Percentiles rank a stretch among this genome's conserved stretches.
Conservation (phyloP, 2,113 vertebrate species). For the Pantherophis guttatus region DNA sequence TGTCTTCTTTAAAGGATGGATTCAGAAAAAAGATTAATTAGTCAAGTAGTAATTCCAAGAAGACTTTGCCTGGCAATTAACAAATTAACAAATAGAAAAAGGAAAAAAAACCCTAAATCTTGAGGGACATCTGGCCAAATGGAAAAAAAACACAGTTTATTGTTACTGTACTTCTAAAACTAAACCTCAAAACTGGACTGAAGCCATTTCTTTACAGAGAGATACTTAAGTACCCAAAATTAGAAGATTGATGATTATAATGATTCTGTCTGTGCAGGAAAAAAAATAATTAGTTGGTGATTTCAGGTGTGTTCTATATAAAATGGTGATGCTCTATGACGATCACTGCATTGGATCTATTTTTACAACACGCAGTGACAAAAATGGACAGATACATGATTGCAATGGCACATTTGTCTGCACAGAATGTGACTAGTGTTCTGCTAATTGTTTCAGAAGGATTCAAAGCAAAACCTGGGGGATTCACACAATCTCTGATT, state of each 20-base stretch:
- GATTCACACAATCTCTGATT: neutral
- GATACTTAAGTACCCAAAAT: neutral
- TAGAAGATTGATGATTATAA: neutral
- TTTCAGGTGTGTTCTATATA: neutral
- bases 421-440: neutral
- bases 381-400: neutral
- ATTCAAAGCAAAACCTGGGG: neutral
- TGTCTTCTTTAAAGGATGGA: neutral
- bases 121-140: neutral
- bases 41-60: neutral
- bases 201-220: neutral
- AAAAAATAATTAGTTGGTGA: neutral
- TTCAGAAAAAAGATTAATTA: neutral
- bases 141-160: neutral
- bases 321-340: neutral
- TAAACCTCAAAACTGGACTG: neutral
- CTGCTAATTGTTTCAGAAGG: neutral
- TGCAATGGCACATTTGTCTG: neutral
- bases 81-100: neutral
- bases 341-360: neutral
- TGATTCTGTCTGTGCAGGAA: neutral
- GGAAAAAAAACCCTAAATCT: neutral
- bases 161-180: neutral
- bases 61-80: neutral
- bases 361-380: neutral